A percentile compares a stretch with the other conserved stretches of the same genome.
Evolutionary conservation across 92 coral and sea anemone species (phyloP).

Genomic region (Paragorgia papillata): DNA sequence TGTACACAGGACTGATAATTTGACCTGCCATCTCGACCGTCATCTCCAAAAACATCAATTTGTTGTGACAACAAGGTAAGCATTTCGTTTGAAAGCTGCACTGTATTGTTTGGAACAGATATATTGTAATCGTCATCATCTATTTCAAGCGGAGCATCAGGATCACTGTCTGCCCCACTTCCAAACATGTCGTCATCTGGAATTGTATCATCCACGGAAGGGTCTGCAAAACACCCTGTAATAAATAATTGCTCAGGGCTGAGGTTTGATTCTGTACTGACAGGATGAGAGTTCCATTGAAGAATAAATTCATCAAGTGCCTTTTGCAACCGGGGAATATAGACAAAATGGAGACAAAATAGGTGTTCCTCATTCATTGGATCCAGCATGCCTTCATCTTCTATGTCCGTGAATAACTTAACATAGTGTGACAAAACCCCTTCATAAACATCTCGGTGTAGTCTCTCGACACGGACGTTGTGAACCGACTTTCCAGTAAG

Average conservation of each 20-base stretch:
- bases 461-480: constrained; percentile 34
- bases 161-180: constrained; percentile 2
- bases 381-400: constrained; percentile 18
- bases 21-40: neutral
- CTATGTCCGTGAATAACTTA: neutral
- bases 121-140: neutral
- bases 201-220: neutral
- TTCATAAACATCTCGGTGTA: constrained; percentile 47
- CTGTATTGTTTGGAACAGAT: neutral
- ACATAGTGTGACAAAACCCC: constrained; percentile 45
- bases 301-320: constrained; percentile 4
- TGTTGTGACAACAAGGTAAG: neutral
- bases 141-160: constrained; percentile 21
- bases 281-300: constrained; percentile 9
- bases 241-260: constrained; percentile 29
- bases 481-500: neutral
- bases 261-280: neutral
- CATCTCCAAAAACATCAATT: neutral
- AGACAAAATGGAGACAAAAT: neutral
- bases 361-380: neutral
- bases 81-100: neutral
- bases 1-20: neutral
- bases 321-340: neutral
- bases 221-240: neutral
- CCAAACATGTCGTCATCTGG: constrained; percentile 23